These are phyloP conservation scores for Hippopotamus amphibius DNA, from an alignment of 2,113 vertebrate genomes.

Conservation along the genomic window DNA sequence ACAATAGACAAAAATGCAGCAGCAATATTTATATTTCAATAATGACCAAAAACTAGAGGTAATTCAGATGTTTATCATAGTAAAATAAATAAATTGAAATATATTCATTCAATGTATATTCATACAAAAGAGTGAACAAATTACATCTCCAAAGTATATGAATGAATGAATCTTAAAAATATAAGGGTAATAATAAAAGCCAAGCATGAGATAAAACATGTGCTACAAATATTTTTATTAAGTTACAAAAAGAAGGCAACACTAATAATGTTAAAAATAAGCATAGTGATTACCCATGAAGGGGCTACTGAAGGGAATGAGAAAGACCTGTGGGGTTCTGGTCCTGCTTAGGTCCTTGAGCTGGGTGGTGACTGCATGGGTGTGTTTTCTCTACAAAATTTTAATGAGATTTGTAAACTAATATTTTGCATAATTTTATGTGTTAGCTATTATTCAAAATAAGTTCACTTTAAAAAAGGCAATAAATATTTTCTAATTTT, in stretches of 20 bases:
- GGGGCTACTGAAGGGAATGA: background rate
- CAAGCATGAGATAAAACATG: background rate
- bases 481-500: background rate
- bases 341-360: background rate
- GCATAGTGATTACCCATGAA: background rate
- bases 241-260: background rate
- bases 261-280: background rate
- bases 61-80: background rate
- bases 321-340: background rate
- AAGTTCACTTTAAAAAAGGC: background rate
- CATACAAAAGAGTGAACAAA: background rate
- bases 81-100: background rate
- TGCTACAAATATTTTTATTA: background rate
- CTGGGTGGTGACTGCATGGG: no score
- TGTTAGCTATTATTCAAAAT: background rate
- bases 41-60: background rate
- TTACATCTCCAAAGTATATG: background rate
- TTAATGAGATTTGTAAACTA: background rate
- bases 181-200: background rate
- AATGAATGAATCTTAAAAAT: background rate
- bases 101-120: background rate
- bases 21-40: background rate
- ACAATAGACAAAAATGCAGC: background rate
- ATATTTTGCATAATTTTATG: background rate
- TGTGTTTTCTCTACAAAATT: background rate